These are phyloP conservation scores for Prinia subflava DNA, from an alignment of 2,113 vertebrate species.

Conservation along the genomic window DNA sequence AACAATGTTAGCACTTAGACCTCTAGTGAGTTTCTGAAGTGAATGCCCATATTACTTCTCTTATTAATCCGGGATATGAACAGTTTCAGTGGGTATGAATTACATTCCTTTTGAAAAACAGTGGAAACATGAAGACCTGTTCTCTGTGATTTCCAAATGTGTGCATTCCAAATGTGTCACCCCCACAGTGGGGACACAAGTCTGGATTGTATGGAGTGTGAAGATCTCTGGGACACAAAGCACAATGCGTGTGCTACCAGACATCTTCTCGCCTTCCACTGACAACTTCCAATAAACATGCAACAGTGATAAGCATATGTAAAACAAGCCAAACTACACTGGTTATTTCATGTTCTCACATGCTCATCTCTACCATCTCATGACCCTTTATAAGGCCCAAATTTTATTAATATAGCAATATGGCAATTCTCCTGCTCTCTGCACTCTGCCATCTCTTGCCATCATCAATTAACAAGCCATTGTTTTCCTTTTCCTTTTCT, in stretches of 20 bases:
- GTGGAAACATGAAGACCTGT: not conserved
- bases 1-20: not conserved
- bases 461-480: not conserved
- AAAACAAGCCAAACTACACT: not conserved
- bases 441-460: not conserved
- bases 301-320: not conserved
- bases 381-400: not conserved
- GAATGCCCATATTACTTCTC: not conserved
- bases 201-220: not conserved
- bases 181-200: not conserved
- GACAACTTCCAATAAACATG: not conserved
- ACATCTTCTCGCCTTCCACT: not conserved
- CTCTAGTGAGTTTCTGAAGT: not conserved
- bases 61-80: not conserved
- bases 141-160: not conserved
- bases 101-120: not conserved
- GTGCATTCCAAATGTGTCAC: not conserved
- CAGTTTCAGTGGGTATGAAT: not conserved
- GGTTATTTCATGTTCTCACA: not conserved
- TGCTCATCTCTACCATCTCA: not conserved
- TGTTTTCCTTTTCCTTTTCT: not conserved
- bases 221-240: not conserved
- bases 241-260: rapidly evolving
- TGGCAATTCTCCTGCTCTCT: not conserved
- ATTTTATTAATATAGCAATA: not conserved